Conservation (phyloP, 2,797 vertebrate genomes). For the Neostethus bicornis region DNA sequence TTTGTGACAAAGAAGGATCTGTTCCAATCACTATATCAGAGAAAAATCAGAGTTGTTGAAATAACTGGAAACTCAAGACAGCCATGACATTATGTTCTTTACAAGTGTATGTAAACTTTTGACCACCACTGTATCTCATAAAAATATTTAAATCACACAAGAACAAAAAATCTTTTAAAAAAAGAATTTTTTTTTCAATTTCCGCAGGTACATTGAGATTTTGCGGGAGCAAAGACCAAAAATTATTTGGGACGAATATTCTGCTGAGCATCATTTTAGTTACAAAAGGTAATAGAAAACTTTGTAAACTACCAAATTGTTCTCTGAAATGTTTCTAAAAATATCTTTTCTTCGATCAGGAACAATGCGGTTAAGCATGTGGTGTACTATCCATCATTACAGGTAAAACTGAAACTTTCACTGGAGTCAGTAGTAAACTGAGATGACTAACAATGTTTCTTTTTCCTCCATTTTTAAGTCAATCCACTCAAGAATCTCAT, state of each 20-base stretch:
- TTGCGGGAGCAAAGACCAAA: constrained; percentile 91
- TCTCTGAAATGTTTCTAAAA: constrained; percentile 4
- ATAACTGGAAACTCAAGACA: no score
- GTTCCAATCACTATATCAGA: no score
- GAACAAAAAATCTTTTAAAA: no score
- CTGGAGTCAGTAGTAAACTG: neutral
- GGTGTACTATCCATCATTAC: constrained; percentile 93
- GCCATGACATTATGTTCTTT: no score
- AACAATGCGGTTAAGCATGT: constrained; percentile 87
- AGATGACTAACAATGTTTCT: constrained; percentile 5
- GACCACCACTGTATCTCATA: no score
- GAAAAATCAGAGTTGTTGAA: no score
- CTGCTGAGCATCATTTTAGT: constrained; percentile 90
- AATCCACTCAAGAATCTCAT: constrained; percentile 85
- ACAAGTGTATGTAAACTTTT: no score
- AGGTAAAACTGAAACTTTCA: constrained; percentile 76
- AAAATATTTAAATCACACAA: no score
- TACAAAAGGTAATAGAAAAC: constrained; percentile 86
- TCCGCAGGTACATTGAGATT: constrained; percentile 89
- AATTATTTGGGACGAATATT: constrained; percentile 89
- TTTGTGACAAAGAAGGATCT: no score
- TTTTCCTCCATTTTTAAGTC: constrained; percentile 82
- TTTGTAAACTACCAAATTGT: neutral
- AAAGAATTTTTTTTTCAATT: neutral
- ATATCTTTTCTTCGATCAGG: constrained; percentile 70